Evolutionary conservation across 2,113 vertebrate species (phyloP), one percentile per base, ranked within the genome.

Genomic region (Monopterus albus): DNA sequence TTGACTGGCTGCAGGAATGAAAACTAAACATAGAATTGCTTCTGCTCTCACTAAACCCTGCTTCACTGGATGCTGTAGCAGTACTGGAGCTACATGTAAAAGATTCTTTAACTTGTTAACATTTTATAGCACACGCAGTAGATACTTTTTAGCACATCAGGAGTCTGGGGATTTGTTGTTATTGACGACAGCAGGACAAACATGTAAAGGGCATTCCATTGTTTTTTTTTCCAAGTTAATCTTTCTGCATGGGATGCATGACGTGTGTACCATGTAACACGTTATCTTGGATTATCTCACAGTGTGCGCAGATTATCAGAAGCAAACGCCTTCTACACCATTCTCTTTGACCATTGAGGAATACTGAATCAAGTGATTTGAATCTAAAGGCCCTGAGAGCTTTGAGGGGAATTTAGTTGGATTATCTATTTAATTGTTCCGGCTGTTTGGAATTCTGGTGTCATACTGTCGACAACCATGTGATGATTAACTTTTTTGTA

Each of bases 41-140:
- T 62, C 47, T 57, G 36, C 46, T 59, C 38, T 69, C 35, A 33
- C 25, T 55, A 70, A 87, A 78, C 46, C 70, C 69, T 67, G 69
- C 49, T 62, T 85, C 59, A 70, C 35, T 39, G 55, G 71, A 77
- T 67, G 58, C 70, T 75, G 26, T 20, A 55, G 65, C 43, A 47
- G 47, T 36, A 56, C 62, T 51, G 50, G 61, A 74, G 51, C 69
- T 87, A 72, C 17, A 72, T 70, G 62, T 66, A 58, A 82, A 42
- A 39, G 42, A 47, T 33, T 53, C 7, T 67, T 35, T 51, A 61
- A 28, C 33, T 43, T 52, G 20, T 35, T 31, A 26, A 66, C 39
- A 69, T 74, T 50, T 52, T 12, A 61, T n/a, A n/a, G n/a, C n/a
- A n/a, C n/a, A n/a, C n/a, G n/a, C n/a, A n/a, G n/a, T n/a, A n/a